Percentiles rank a stretch among this genome's conserved stretches.
phyloP scores from a whole-genome alignment of 2,113 vertebrate genomes.

The Vireo altiloquus region DNA sequence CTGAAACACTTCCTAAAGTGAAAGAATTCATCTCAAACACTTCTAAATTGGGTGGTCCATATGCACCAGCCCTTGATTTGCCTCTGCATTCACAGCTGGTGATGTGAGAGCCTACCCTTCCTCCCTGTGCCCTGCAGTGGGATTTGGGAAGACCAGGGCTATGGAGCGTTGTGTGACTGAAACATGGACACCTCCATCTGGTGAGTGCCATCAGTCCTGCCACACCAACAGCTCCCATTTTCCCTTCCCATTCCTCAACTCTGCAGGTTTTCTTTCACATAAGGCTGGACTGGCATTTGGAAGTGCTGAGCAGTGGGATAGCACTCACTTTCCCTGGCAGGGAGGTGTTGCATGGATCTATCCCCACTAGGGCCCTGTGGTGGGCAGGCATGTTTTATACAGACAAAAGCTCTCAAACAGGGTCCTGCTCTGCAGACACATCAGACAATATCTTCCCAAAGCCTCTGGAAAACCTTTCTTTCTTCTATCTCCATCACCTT shows the following conservation, averaged over 20 bases:
- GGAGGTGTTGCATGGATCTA: background rate
- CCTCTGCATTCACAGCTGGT: background rate
- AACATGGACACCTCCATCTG: background rate
- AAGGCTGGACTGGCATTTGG: background rate
- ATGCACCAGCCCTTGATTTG: background rate
- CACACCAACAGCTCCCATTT: background rate
- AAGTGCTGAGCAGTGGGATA: background rate
- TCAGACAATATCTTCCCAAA: background rate
- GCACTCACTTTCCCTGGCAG: background rate
- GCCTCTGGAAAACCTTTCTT: background rate
- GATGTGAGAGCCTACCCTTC: background rate
- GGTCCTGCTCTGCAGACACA: background rate
- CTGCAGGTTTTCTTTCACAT: background rate
- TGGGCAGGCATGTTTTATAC: background rate
- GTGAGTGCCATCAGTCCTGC: background rate
- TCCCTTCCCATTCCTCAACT: background rate
- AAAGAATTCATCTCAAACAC: background rate
- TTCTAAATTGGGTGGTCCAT: background rate
- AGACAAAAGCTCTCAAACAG: background rate
- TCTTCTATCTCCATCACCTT: background rate
- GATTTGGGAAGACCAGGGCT: background rate
- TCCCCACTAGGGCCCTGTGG: background rate
- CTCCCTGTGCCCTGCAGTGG: background rate
- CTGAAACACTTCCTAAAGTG: background rate
- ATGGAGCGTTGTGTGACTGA: background rate